Evolutionary conservation across 2,888 invertebrate genomes (phyloP).

Genomic region (Morinoia aosen): DNA sequence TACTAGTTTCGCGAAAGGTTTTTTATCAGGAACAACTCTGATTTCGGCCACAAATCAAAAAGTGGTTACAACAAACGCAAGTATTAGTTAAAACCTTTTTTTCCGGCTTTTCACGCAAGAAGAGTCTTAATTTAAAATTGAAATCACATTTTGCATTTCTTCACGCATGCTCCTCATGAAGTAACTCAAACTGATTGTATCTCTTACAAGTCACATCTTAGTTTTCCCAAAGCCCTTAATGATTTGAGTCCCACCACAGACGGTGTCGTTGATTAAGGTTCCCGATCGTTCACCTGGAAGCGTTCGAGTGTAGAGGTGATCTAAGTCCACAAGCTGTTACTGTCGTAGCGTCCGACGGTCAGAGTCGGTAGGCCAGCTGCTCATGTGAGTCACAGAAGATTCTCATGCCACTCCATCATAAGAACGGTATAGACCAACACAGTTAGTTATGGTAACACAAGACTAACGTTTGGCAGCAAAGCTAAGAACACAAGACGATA

Average conservation of each 20-base stretch:
- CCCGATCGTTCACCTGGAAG: neutral
- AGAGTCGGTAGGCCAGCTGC: neutral
- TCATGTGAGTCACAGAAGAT: neutral
- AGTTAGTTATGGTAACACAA: conserved; percentile 42
- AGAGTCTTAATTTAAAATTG: no score
- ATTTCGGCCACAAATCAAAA: no score
- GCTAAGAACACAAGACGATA: conserved; percentile 39
- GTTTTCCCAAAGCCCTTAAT: neutral
- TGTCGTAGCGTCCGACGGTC: neutral
- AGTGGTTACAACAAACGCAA: no score
- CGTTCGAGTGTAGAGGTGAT: neutral
- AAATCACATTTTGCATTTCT: neutral
- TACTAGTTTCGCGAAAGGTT: no score
- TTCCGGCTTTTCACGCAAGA: no score
- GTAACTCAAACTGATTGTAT: neutral
- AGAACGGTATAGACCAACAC: conserved; percentile 42
- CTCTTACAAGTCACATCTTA: neutral
- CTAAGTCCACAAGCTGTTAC: neutral
- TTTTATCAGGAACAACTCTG: no score
- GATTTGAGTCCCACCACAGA: neutral
- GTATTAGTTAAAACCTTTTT: no score
- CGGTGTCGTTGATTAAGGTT: neutral
- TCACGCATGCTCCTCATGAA: neutral
- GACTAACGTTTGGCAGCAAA: conserved; percentile 42
- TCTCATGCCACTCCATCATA: conserved; percentile 25